These are phyloP conservation scores for Phenganax stokvisi DNA, from an alignment of 92 coral and sea anemone species.

Conservation along the genomic window DNA sequence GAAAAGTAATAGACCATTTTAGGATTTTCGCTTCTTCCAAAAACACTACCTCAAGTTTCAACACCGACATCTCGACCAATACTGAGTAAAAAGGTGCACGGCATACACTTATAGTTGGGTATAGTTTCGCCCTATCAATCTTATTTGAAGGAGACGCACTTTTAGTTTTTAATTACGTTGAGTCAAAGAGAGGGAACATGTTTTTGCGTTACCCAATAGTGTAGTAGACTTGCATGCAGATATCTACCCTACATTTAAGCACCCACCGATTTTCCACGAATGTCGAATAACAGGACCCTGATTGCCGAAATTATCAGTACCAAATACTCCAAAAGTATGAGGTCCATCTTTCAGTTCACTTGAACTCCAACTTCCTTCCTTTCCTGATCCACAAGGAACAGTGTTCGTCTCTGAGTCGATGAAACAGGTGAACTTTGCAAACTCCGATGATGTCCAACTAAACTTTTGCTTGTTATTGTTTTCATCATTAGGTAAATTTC, in stretches of 20 bases:
- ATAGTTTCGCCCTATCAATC: too few relatives aligned
- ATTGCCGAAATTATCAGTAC: slow-evolving; percentile 9
- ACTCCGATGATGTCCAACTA: slow-evolving; percentile 16
- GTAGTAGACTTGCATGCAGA: not conserved
- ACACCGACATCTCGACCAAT: too few relatives aligned
- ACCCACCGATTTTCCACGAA: slow-evolving; percentile 7
- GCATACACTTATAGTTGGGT: too few relatives aligned
- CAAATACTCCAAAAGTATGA: slow-evolving; percentile 28
- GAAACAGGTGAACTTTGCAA: slow-evolving; percentile 9
- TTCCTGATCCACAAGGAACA: not conserved
- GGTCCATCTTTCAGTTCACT: slow-evolving; percentile 6
- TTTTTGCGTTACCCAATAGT: not conserved
- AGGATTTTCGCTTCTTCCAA: too few relatives aligned
- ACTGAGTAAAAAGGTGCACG: too few relatives aligned
- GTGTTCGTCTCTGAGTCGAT: slow-evolving; percentile 18
- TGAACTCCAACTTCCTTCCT: not conserved
- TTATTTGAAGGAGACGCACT: too few relatives aligned
- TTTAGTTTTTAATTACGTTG: too few relatives aligned
- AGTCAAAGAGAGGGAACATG: too few relatives aligned
- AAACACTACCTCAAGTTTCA: too few relatives aligned
- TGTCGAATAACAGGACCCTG: slow-evolving; percentile 31
- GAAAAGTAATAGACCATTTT: too few relatives aligned
- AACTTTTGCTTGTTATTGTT: slow-evolving; percentile 6
- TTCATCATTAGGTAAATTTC: slow-evolving; percentile 11
- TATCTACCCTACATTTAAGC: not conserved